Evolutionary conservation across 2,113 vertebrate genomes (phyloP).

Genomic region (Ondatra zibethicus): DNA sequence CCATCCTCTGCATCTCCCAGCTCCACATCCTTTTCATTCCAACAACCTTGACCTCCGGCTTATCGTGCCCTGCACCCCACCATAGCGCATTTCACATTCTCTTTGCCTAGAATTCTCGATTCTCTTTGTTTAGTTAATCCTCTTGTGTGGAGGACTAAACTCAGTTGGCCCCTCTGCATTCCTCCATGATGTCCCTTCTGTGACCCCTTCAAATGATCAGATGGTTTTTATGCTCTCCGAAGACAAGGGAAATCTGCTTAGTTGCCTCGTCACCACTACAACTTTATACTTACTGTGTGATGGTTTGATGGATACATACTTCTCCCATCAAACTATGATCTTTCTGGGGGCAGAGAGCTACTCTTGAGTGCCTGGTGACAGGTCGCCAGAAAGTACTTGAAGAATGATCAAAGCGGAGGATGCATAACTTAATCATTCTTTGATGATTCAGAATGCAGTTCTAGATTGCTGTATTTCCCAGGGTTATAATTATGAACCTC

Average conservation of each 20-base stretch:
- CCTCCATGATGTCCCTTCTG: not conserved
- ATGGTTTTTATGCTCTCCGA: not conserved
- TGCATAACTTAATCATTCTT: not conserved
- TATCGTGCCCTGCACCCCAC: not conserved
- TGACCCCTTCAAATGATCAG: not conserved
- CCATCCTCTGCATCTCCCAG: not conserved
- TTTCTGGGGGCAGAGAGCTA: not conserved
- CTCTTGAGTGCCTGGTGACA: not conserved
- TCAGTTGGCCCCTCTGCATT: not conserved
- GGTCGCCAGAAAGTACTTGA: not conserved
- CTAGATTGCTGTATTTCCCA: not conserved
- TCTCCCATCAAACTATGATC: not conserved
- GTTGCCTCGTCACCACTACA: not conserved
- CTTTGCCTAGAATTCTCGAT: not conserved
- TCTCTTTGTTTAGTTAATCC: not conserved
- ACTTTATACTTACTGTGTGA: not conserved
- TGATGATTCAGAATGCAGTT: constrained; percentile 41
- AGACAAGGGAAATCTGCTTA: not conserved
- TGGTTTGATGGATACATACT: not conserved
- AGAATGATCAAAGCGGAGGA: not conserved
- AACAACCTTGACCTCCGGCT: not conserved
- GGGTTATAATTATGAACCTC: constrained; percentile 8
- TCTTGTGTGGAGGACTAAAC: not conserved
- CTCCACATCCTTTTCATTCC: not conserved
- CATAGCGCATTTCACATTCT: not conserved